Percentiles rank a stretch among this genome's conserved stretches.
Evolutionary conservation across 2,113 vertebrate species (phyloP).

Genomic region (Tetraodon nigroviridis): DNA sequence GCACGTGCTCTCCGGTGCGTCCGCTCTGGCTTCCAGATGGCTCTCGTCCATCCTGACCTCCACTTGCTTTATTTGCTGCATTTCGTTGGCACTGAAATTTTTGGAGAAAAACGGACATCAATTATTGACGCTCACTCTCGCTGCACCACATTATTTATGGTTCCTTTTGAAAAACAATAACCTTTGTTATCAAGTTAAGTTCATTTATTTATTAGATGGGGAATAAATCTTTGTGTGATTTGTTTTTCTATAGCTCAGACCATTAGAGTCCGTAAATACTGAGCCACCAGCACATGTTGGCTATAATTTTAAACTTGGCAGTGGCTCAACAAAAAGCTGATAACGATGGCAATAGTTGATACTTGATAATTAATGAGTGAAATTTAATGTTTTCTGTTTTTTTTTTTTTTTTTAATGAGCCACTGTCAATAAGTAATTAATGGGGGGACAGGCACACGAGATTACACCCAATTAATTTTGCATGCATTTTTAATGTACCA

Average conservation of each 20-base stretch:
- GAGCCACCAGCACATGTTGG: too few species aligned
- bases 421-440: conserved; percentile 10
- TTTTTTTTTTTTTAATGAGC: too few species aligned
- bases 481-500: conserved; percentile 2
- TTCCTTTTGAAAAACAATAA: not conserved
- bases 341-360: too few species aligned
- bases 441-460: not conserved
- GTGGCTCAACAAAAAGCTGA: too few species aligned
- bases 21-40: conserved; percentile 75
- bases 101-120: not conserved
- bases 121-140: not conserved
- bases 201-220: too few species aligned
- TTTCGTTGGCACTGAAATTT: conserved; percentile 81
- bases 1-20: conserved; percentile 72
- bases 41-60: conserved; percentile 91
- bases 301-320: too few species aligned
- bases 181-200: too few species aligned
- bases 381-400: too few species aligned
- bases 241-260: too few species aligned
- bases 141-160: not conserved
- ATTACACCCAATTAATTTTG: conserved; percentile 5
- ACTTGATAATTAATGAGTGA: too few species aligned
- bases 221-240: too few species aligned
- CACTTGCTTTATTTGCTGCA: conserved; percentile 87
- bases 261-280: too few species aligned